phyloP scores from a whole-genome alignment of 2,113 vertebrate species.

The Propithecus coquereli region DNA sequence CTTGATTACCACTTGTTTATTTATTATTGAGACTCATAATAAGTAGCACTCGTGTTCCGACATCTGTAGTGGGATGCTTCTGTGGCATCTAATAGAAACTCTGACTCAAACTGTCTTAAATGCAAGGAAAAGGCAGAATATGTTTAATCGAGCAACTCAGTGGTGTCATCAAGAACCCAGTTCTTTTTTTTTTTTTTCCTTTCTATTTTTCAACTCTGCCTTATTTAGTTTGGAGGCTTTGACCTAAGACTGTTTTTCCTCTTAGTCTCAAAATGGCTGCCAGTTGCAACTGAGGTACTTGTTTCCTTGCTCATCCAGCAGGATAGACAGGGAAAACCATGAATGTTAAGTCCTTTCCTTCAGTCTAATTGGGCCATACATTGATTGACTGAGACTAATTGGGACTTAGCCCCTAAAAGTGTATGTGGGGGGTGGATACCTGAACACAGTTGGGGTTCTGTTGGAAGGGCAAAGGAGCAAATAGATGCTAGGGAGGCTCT shows the following conservation, averaged over 20 bases:
- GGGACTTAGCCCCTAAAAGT: neutral
- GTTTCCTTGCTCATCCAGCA: neutral
- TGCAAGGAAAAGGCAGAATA: constrained; percentile 36
- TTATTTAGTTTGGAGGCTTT: constrained; percentile 35
- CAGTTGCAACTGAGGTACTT: neutral
- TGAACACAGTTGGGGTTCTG: neutral
- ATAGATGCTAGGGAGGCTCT: constrained; percentile 21
- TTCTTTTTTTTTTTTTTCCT: neutral
- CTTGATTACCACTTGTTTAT: constrained; percentile 41
- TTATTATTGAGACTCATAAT: constrained; percentile 27
- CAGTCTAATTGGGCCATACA: constrained; percentile 9
- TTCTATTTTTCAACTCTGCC: neutral
- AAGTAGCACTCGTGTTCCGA: neutral
- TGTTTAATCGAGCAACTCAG: constrained; percentile 8
- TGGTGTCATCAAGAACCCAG: neutral
- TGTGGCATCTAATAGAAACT: constrained; percentile 41
- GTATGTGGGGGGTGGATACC: neutral
- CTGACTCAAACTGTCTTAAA: constrained; percentile 12
- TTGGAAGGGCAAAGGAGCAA: neutral
- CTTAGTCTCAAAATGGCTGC: constrained; percentile 41
- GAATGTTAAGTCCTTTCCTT: constrained; percentile 24
- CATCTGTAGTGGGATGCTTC: constrained; percentile 29
- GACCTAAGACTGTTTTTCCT: constrained; percentile 6
- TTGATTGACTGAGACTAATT: constrained; percentile 18
- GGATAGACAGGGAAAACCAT: neutral